phyloP scores from a whole-genome alignment of 2,888 invertebrate genomes.

The Acronicta aceris region DNA sequence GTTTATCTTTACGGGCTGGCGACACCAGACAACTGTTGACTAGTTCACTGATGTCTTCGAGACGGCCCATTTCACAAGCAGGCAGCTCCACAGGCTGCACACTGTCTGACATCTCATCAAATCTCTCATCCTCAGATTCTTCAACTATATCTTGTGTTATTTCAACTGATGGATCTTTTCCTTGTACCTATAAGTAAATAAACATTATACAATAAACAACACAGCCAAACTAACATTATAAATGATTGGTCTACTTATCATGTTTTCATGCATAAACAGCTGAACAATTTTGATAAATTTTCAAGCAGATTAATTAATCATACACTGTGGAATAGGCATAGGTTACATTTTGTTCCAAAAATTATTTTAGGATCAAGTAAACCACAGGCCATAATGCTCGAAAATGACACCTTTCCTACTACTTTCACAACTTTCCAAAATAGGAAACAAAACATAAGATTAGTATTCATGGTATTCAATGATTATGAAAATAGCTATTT shows the following conservation, averaged over 20 bases:
- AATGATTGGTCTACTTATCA: too few relatives aligned
- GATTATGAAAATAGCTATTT: not conserved
- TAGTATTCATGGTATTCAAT: too few relatives aligned
- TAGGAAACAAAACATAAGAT: not conserved
- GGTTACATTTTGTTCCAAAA: too few relatives aligned
- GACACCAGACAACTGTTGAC: slow-evolving; percentile 96
- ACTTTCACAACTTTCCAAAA: not conserved
- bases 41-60: slow-evolving; percentile 98
- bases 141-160: slow-evolving; percentile 99
- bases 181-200: slow-evolving; percentile 94
- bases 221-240: slow-evolving; percentile 3
- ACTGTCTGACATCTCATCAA: slow-evolving; percentile 98
- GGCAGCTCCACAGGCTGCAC: slow-evolving; percentile 98
- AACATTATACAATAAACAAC: slow-evolving; percentile 12
- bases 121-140: slow-evolving; percentile 98
- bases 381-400: slow-evolving; percentile 10
- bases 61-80: slow-evolving; percentile 96
- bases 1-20: slow-evolving; percentile 97
- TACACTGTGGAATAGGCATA: too few relatives aligned
- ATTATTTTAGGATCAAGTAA: too few relatives aligned
- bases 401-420: slow-evolving; percentile 3
- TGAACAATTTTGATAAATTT: too few relatives aligned
- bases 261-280: too few relatives aligned
- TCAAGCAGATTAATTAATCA: too few relatives aligned
- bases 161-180: slow-evolving; percentile 99